phyloP scores from a whole-genome alignment of 2,113 vertebrate species.

The Hoplias malabaricus region DNA sequence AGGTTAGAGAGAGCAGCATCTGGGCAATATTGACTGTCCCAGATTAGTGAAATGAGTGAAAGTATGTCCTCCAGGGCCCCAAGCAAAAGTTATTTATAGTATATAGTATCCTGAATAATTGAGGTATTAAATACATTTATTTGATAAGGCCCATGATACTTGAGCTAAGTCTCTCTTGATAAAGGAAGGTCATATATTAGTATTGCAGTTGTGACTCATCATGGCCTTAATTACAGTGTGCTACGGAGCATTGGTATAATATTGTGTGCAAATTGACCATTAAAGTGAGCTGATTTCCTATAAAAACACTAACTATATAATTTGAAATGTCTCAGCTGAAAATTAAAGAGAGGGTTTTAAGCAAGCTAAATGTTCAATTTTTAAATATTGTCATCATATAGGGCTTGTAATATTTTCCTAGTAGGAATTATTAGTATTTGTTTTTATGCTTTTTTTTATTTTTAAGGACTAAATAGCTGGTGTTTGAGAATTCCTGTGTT shows the following conservation, averaged over 20 bases:
- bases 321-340: too few species aligned
- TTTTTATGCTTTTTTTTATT: slow-evolving; percentile 2
- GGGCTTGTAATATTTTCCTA: neutral
- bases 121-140: neutral
- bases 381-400: neutral
- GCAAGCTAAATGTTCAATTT: slow-evolving; percentile 1
- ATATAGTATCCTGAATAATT: neutral
- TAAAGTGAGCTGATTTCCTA: neutral
- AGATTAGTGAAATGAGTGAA: neutral
- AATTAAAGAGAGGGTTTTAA: too few species aligned
- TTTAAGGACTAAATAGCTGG: too few species aligned
- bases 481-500: too few species aligned
- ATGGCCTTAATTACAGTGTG: slow-evolving; percentile 30
- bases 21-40: neutral
- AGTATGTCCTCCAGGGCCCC: neutral
- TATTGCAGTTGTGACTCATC: slow-evolving; percentile 1
- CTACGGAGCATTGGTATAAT: neutral
- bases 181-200: neutral
- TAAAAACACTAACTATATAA: too few species aligned
- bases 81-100: neutral
- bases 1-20: neutral
- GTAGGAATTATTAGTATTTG: neutral
- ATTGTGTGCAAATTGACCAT: neutral
- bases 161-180: neutral
- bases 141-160: neutral